Evolutionary conservation across 2,113 vertebrate genomes (phyloP), one percentile per base, ranked within the genome.

Genomic region (Ophthalmolycus amberensis): DNA sequence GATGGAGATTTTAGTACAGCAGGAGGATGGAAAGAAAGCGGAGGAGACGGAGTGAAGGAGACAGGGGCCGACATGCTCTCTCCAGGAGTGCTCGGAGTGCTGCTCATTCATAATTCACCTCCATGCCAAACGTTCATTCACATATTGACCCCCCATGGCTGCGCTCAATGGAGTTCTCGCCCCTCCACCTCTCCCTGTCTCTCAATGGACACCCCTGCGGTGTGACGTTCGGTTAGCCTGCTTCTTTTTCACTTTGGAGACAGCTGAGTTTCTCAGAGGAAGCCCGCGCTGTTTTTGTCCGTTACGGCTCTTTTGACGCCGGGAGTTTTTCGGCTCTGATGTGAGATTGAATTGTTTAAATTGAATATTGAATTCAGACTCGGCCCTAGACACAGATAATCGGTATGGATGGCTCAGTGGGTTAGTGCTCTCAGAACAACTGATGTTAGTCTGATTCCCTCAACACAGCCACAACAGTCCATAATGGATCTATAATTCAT

Each of bases 41-140:
- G 44, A 46, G 44, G 44, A 82, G 83, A 85, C 50, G 70, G 89
- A 88, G 86, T 71, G 83, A 62, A 78, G 82, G 87, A 86, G 88
- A 86, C 64, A 8, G 77, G 54, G 71, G 73, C 89, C 82, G 88
- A 83, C 83, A 72, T 71, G 86, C 88, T 91, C 89, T 82, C 91
- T 90, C 88, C 83, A 87, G 91, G 91, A 93, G 92, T 78, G 90
- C 93, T 85, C 88, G 25, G 91, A 90, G 90, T 90, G 90, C 83
- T 82, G 86, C 88, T 94, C 93, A 94, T 94, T 94, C 92, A 94
- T 94, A 93, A 94, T 94, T 94, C 91, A 93, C 93, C 92, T 90
- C 89, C 75, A 76, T 90, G 87, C 91, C 92, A 91, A 92, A 86
- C 86, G 77, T 90, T 93, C 93, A 93, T 94, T 94, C 93, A 94